Evolutionary conservation across 2,888 invertebrate species (phyloP).

Genomic region (Mimachlamys varia): DNA sequence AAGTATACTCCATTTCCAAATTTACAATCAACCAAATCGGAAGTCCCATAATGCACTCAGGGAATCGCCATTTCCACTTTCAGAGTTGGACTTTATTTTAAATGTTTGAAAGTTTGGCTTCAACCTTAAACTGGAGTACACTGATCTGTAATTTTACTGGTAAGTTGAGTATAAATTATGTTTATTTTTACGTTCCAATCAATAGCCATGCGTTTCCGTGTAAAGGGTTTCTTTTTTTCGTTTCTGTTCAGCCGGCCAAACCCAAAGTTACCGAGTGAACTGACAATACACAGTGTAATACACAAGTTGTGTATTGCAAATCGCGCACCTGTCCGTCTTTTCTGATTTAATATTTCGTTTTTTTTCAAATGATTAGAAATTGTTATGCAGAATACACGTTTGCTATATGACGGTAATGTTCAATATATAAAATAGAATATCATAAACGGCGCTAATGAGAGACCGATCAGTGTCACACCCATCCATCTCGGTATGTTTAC

Average conservation of each 20-base stretch:
- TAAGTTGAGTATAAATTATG: conserved; percentile 22
- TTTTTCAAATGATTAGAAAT: not conserved
- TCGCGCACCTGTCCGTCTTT: not conserved
- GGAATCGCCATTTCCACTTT: conserved; percentile 52
- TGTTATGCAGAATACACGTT: not conserved
- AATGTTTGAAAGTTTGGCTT: conserved; percentile 38
- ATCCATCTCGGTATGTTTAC: not conserved
- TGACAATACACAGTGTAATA: not conserved
- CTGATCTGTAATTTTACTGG: conserved; percentile 29
- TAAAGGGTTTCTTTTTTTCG: not conserved
- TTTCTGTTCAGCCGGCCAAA: conserved; percentile 25
- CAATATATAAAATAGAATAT: not conserved
- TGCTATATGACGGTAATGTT: not conserved
- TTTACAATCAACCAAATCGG: conserved; percentile 31
- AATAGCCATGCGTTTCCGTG: not conserved
- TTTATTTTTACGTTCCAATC: not conserved
- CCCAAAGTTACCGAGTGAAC: not conserved
- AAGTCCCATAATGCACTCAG: conserved; percentile 50
- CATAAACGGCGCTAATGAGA: not conserved
- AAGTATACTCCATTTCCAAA: conserved; percentile 17
- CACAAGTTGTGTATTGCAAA: not conserved
- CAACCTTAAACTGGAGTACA: not conserved
- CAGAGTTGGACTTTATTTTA: conserved; percentile 37
- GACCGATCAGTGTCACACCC: not conserved
- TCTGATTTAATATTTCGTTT: not conserved